These are phyloP conservation scores for Leptodactylus fallax DNA, from an alignment of 2,797 vertebrate species.

Conservation along the genomic window DNA sequence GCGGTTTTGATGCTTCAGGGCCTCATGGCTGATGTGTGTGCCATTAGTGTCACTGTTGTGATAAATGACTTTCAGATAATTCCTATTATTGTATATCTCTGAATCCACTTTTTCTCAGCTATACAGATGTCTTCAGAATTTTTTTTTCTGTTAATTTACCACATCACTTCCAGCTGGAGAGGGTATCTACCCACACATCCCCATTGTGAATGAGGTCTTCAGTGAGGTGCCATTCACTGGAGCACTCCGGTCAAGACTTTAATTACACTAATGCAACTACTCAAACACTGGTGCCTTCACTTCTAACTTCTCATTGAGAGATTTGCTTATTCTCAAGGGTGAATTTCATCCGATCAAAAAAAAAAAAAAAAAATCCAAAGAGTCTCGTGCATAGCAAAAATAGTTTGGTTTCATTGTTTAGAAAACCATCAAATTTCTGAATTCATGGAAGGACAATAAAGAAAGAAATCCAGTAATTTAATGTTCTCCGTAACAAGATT, in stretches of 20 bases:
- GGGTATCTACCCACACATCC: constrained; percentile 95
- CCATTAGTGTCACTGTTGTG: constrained; percentile 93
- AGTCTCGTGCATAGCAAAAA: not conserved
- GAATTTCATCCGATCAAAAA: constrained; percentile 15
- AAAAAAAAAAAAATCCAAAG: not conserved
- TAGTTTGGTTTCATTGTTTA: not conserved
- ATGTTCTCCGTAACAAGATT: not conserved
- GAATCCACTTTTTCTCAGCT: constrained; percentile 78
- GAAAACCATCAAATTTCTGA: not conserved
- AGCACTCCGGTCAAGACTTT: constrained; percentile 69
- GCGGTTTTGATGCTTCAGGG: constrained; percentile 78
- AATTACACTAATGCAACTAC: constrained; percentile 72
- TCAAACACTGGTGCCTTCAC: constrained; percentile 72
- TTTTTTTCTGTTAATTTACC: constrained; percentile 76
- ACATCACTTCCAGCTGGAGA: constrained; percentile 82
- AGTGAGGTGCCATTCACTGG: constrained; percentile 74
- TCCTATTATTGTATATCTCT: constrained; percentile 89
- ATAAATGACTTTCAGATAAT: constrained; percentile 94
- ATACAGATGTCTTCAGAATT: constrained; percentile 72
- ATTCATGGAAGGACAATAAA: not conserved
- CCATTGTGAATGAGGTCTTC: constrained; percentile 83
- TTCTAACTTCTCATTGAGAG: constrained; percentile 10
- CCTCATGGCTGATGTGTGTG: constrained; percentile 82
- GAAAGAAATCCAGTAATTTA: not conserved
- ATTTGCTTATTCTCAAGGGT: constrained; percentile 29